Base-by-base conservation (phyloP, 2,113 vertebrate species). In the Sakesphorus luctuosus region DNA sequence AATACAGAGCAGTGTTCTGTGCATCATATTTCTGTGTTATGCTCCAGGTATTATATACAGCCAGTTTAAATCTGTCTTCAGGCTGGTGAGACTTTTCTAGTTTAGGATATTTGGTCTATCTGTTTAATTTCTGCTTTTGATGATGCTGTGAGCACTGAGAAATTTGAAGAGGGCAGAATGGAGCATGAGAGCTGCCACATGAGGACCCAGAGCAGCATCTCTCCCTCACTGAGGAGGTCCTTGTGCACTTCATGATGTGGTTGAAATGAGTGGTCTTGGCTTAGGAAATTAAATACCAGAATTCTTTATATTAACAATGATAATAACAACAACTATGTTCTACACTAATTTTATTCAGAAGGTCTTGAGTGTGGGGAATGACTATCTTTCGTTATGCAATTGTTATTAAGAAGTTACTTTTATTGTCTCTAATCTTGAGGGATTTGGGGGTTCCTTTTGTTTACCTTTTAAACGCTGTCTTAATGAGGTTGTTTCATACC, bases 391-490 rank as follows among this genome's bases (percentile, higher is more conserved):
- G 84, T 91, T 87, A 79, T 50, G 36, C 67, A 91, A 44, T 88
- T 91, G 47, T 86, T 90, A 92, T 91, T 46, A 89, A 66, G 40
- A 61, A 83, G 77, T 87, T 81, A 87, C 50, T 61, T 88, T 84
- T 86, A 82, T 84, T 81, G 79, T 82, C 63, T 76, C 31, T 90
- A 83, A 92, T 86, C 71, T 93, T 93, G 52, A 68, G 56, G 63
- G 66, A 87, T 94, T 95, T 94, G 69, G 26, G 31, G 4, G 7
- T 4, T 93, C 90, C 71, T 92, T 92, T 94, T 96, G 63, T 91
- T 94, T 96, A 93, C 77, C 49, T 92, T 93, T 94, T 67, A 68
- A 90, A 87, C 80, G 44, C 89, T 92, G 40, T 61, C 59, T 93
- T 86, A 74, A 81, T 80, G 47, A 84, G 59, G 40, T 63, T 40